phyloP scores from a whole-genome alignment of 2,888 invertebrate genomes.

The Phytoseiulus persimilis region DNA sequence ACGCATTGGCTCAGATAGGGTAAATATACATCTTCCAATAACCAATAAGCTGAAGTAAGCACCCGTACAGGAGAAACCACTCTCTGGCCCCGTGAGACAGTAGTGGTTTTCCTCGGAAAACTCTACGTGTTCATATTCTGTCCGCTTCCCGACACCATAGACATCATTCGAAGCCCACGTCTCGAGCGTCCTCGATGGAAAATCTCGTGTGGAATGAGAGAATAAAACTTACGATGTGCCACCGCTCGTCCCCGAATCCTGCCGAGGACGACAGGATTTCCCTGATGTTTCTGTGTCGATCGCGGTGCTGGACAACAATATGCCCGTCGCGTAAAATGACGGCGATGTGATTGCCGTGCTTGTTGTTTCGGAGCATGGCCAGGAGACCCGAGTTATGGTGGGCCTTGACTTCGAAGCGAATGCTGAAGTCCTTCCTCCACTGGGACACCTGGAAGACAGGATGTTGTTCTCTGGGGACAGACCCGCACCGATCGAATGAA shows the following conservation, averaged over 20 bases:
- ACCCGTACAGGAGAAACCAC: not conserved
- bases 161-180: no score
- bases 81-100: not conserved
- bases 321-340: conserved; percentile 1
- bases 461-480: no score
- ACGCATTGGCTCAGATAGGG: not conserved
- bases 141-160: no score
- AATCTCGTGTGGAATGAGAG: not conserved
- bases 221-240: not conserved
- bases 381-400: conserved; percentile 19
- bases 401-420: conserved; percentile 32
- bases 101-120: not conserved
- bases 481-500: no score
- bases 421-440: conserved; percentile 17
- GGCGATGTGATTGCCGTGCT: conserved; percentile 34
- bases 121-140: not conserved
- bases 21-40: not conserved
- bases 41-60: not conserved
- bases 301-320: conserved; percentile 16
- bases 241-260: conserved; percentile 27
- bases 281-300: not conserved
- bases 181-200: no score
- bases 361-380: not conserved
- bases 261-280: conserved; percentile 19
- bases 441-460: conserved; percentile 1